phyloP scores from a whole-genome alignment of 2,113 vertebrate genomes.

The Actenoides lindsayi region DNA sequence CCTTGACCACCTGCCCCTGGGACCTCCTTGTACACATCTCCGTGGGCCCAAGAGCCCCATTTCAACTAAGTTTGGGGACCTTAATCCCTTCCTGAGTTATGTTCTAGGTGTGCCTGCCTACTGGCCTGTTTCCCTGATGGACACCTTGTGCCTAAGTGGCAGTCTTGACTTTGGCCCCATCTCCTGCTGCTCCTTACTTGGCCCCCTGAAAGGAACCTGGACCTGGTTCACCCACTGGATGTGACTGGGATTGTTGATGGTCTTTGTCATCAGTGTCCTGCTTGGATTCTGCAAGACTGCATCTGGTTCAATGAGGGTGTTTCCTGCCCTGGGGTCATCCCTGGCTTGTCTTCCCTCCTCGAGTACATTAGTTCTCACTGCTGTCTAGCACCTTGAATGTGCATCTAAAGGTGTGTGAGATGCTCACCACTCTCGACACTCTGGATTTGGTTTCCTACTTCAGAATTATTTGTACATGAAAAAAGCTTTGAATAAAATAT shows the following conservation, averaged over 20 bases:
- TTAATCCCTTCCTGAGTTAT: not conserved
- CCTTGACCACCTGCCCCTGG: not conserved
- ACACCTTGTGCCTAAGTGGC: not conserved
- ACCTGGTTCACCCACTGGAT: not conserved
- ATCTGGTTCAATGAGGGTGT: rapidly evolving
- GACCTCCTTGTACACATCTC: rapidly evolving
- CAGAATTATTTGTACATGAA: not conserved
- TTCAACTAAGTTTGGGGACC: not conserved
- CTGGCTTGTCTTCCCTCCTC: rapidly evolving
- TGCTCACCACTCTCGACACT: not conserved
- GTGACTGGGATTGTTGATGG: not conserved
- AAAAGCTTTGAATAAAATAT: not conserved
- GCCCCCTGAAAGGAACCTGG: not conserved
- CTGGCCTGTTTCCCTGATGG: not conserved
- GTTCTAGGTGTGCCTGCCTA: not conserved
- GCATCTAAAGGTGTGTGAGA: not conserved
- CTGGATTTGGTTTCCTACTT: not conserved
- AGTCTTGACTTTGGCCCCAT: not conserved
- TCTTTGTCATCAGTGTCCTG: rapidly evolving
- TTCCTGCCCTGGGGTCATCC: not conserved
- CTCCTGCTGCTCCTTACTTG: not conserved
- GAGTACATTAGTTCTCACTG: rapidly evolving
- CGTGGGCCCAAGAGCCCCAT: not conserved
- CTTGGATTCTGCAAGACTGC: not conserved
- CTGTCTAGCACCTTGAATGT: not conserved